These are phyloP conservation scores for Drosophila obscura DNA, from an alignment of 1,140 invertebrate species.

Conservation along the genomic window DNA sequence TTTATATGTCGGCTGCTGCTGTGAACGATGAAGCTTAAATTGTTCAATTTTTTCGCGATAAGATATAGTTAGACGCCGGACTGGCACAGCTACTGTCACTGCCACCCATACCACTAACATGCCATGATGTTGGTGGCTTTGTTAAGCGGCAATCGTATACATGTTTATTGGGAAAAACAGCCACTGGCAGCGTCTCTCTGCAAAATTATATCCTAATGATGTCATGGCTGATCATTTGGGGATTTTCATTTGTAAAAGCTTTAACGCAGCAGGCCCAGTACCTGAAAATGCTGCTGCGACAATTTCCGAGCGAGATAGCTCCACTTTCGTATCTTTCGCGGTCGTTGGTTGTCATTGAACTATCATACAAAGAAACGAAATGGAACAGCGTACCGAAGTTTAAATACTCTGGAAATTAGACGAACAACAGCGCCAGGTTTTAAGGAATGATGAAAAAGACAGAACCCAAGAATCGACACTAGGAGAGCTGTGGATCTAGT, in stretches of 20 bases:
- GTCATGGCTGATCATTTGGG: too few species aligned
- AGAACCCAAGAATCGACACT: too few species aligned
- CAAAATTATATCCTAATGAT: too few species aligned
- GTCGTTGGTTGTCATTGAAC: slow-evolving; percentile 40
- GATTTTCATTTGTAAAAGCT: too few species aligned
- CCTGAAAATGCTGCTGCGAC: too few species aligned
- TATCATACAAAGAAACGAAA: slow-evolving; percentile 27
- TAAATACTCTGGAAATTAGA: too few species aligned
- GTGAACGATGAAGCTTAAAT: slow-evolving; percentile 76
- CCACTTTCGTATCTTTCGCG: slow-evolving; percentile 29
- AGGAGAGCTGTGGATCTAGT: too few species aligned
- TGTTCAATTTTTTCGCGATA: slow-evolving; percentile 70
- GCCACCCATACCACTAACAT: background rate
- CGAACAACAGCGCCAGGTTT: too few species aligned
- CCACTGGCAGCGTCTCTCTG: slow-evolving; percentile 7
- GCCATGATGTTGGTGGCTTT: slow-evolving; percentile 33
- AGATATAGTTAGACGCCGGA: slow-evolving; percentile 50
- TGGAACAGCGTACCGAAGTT: slow-evolving; percentile 10
- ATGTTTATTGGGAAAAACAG: slow-evolving; percentile 30
- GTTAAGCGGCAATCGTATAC: slow-evolving; percentile 51
- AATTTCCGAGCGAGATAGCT: background rate
- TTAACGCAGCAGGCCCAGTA: too few species aligned
- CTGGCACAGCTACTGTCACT: background rate
- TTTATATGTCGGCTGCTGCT: slow-evolving; percentile 30
- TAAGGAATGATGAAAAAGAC: too few species aligned